phyloP scores from a whole-genome alignment of 2,888 invertebrate genomes.

The Drosophila lacicola region DNA sequence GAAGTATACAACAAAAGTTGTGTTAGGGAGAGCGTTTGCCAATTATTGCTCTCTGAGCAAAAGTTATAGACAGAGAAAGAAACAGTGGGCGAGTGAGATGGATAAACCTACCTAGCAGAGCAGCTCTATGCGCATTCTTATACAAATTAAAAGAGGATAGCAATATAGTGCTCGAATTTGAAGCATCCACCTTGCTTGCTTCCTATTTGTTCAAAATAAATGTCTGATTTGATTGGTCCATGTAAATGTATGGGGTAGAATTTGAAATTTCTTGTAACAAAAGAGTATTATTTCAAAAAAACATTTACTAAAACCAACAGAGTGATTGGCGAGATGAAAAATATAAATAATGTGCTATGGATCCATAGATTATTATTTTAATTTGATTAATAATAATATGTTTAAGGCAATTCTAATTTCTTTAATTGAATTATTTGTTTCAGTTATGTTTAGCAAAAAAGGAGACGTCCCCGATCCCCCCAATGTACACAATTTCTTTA shows the following conservation, averaged over 20 bases:
- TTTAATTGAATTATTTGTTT: too few species aligned
- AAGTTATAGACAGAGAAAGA: conserved; percentile 19
- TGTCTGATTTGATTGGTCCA: conserved; percentile 36
- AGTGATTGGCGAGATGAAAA: too few species aligned
- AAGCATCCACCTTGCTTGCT: conserved; percentile 19
- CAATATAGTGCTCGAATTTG: conserved; percentile 25
- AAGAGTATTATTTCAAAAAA: conserved; percentile 9
- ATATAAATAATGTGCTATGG: too few species aligned
- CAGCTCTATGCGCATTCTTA: conserved; percentile 6
- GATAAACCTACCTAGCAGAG: not conserved
- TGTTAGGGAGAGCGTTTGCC: conserved; percentile 15
- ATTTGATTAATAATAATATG: too few species aligned
- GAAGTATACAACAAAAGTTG: conserved; percentile 34
- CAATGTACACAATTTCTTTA: too few species aligned
- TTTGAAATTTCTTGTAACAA: conserved; percentile 29
- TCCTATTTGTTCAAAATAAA: conserved; percentile 42
- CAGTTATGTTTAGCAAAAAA: too few species aligned
- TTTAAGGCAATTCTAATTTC: too few species aligned
- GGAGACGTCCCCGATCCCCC: too few species aligned
- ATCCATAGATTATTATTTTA: too few species aligned
- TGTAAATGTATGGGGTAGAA: conserved; percentile 33
- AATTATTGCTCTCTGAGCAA: conserved; percentile 15
- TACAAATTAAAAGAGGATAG: conserved; percentile 23
- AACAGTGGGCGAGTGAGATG: conserved; percentile 12
- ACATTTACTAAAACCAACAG: too few species aligned